Evolutionary conservation across 2,797 vertebrate genomes (phyloP).

Genomic region (Sus cebifrons): DNA sequence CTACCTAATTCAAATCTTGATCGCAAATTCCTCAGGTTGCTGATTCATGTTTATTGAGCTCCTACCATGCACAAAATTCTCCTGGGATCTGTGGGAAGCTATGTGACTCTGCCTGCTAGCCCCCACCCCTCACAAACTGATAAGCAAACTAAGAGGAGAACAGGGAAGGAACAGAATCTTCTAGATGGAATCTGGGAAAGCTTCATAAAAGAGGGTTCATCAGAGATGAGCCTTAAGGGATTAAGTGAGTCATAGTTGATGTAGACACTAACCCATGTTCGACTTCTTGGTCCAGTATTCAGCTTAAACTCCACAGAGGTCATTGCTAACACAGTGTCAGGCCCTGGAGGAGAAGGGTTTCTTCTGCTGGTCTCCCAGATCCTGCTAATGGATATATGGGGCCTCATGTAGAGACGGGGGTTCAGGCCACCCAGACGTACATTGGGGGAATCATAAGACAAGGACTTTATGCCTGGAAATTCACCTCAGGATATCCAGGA

Average conservation of each 20-base stretch:
- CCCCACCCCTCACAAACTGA: neutral
- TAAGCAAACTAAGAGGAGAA: neutral
- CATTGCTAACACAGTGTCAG: neutral
- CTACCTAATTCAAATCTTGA: constrained; percentile 40
- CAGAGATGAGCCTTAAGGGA: neutral
- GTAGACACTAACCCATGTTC: neutral
- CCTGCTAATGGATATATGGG: neutral
- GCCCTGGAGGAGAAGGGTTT: neutral
- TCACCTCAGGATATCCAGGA: neutral
- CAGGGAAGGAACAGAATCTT: neutral
- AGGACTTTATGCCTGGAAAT: constrained; percentile 1
- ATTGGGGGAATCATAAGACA: neutral
- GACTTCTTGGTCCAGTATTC: neutral
- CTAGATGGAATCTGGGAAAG: neutral
- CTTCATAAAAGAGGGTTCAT: neutral
- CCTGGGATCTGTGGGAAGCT: neutral
- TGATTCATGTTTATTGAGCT: constrained; percentile 23
- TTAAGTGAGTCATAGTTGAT: neutral
- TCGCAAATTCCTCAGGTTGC: neutral
- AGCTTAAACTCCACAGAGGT: neutral
- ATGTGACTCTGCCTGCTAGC: neutral
- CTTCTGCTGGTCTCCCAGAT: neutral
- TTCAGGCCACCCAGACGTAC: neutral
- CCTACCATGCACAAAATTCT: neutral
- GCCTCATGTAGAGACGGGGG: neutral